Evolutionary conservation across 2,113 vertebrate species (phyloP).

Genomic region (Mastomys coucha): DNA sequence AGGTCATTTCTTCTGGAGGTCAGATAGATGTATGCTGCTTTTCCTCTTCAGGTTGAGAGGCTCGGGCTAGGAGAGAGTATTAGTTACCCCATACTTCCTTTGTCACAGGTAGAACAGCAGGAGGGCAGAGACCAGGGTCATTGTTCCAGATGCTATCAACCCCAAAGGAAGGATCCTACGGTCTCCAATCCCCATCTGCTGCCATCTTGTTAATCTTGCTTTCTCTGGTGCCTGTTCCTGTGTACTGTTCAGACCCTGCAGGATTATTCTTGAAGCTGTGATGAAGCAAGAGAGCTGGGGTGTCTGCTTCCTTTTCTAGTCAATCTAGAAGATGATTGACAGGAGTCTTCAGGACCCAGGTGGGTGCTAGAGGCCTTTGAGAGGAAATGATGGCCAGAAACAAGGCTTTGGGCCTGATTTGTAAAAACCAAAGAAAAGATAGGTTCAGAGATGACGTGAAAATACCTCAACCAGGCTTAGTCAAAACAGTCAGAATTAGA

Average conservation of each 20-base stretch:
- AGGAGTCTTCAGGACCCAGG: neutral
- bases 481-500: neutral
- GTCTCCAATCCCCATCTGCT: neutral
- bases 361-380: neutral
- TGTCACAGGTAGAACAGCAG: neutral
- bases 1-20: neutral
- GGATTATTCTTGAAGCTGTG: neutral
- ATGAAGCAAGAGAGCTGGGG: neutral
- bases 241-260: neutral
- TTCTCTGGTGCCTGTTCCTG: neutral
- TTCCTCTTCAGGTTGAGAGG: neutral
- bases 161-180: neutral
- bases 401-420: neutral
- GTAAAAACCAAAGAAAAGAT: neutral
- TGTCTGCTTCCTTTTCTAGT: neutral
- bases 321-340: neutral
- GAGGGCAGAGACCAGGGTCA: neutral
- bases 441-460: neutral
- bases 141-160: neutral
- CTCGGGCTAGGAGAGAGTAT: neutral
- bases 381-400: neutral
- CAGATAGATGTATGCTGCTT: neutral
- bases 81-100: neutral
- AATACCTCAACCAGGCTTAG: neutral
- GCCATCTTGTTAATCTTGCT: neutral